These are phyloP conservation scores for Palythoa heliodiscus DNA, from an alignment of 92 coral and sea anemone species.

Conservation along the genomic window DNA sequence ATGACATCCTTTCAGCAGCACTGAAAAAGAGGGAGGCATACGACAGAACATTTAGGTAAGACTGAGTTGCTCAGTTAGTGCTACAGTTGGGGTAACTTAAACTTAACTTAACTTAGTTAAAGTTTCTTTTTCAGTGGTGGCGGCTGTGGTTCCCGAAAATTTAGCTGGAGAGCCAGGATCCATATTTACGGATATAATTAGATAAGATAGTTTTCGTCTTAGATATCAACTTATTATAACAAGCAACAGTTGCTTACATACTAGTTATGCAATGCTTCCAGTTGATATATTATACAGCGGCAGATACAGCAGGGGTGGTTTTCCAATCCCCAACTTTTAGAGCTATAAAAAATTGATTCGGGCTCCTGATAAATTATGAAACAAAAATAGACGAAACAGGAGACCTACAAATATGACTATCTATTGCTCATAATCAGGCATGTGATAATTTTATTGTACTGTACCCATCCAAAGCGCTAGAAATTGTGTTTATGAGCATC, in stretches of 20 bases:
- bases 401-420: slow-evolving; percentile 12
- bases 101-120: too few species aligned
- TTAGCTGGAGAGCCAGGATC: slow-evolving; percentile 22
- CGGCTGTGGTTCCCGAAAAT: slow-evolving; percentile 11
- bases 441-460: slow-evolving; percentile 21
- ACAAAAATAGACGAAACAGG: slow-evolving; percentile 28
- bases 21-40: slow-evolving; percentile 26
- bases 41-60: slow-evolving; percentile 25
- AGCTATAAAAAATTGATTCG: slow-evolving; percentile 19
- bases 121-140: slow-evolving; percentile 19
- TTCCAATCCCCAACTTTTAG: slow-evolving; percentile 13
- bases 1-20: slow-evolving; percentile 21
- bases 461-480: slow-evolving; percentile 19
- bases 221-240: slow-evolving; percentile 24
- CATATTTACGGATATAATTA: slow-evolving; percentile 16
- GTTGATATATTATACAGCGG: slow-evolving; percentile 10
- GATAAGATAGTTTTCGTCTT: slow-evolving; percentile 32
- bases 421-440: slow-evolving; percentile 25
- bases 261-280: slow-evolving; percentile 8
- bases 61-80: slow-evolving; percentile 21
- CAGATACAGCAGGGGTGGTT: slow-evolving; percentile 17
- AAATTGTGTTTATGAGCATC: slow-evolving; percentile 23
- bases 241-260: slow-evolving; percentile 24
- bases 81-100: slow-evolving; percentile 8
- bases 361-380: slow-evolving; percentile 26